phyloP scores from a whole-genome alignment of 2,888 invertebrate genomes.

The Limnephilus lunatus region DNA sequence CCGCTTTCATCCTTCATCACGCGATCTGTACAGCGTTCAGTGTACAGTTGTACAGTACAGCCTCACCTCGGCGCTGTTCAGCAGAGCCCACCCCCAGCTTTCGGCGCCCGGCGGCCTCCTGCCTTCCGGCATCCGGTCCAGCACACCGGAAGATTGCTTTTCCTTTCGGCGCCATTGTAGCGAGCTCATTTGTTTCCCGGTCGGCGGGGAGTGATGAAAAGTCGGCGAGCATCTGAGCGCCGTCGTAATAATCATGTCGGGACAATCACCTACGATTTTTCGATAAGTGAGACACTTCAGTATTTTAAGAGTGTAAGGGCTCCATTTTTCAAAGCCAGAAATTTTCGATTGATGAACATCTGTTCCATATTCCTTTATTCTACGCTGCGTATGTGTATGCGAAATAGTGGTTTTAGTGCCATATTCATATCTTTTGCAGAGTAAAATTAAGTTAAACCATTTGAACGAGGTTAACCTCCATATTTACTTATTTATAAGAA shows the following conservation, averaged over 20 bases:
- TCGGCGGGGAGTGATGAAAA: conserved; percentile 30
- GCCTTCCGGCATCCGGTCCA: conserved; percentile 45
- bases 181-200: conserved; percentile 31
- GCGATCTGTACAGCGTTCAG: background rate
- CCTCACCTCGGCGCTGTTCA: background rate
- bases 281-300: background rate
- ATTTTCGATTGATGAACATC: background rate
- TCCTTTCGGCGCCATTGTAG: conserved; percentile 48
- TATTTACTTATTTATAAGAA: too few species aligned
- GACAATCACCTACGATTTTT: background rate
- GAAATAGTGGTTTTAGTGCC: too few species aligned
- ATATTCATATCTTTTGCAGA: too few species aligned
- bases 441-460: too few species aligned
- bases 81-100: background rate
- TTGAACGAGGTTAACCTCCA: too few species aligned
- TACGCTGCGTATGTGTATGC: too few species aligned
- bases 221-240: background rate
- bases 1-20: conserved; percentile 9
- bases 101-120: background rate
- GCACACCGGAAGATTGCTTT: conserved; percentile 59
- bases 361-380: background rate
- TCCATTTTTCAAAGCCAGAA: background rate
- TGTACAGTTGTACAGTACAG: too few species aligned
- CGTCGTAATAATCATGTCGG: background rate
- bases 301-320: background rate